phyloP scores from a whole-genome alignment of 2,113 vertebrate species.

The Amphiprion ocellaris region DNA sequence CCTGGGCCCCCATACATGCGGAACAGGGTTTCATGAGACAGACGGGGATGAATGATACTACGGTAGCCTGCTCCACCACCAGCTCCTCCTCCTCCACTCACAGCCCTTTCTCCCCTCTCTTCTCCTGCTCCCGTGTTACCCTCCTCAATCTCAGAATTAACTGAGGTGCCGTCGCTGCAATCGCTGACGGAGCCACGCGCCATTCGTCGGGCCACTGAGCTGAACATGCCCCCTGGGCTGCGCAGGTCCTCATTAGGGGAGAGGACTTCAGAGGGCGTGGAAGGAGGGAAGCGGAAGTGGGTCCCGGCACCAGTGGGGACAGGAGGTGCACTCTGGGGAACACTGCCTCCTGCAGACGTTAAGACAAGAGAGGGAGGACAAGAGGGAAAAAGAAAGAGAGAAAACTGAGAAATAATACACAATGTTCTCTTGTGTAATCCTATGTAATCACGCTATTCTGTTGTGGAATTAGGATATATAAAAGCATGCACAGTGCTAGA shows the following conservation, averaged over 20 bases:
- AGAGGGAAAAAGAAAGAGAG: slow-evolving; percentile 1
- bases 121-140: slow-evolving; percentile 83
- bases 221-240: slow-evolving; percentile 87
- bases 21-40: slow-evolving; percentile 89
- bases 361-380: not conserved
- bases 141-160: slow-evolving; percentile 91
- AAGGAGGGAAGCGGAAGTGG: slow-evolving; percentile 93
- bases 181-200: slow-evolving; percentile 91
- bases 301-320: slow-evolving; percentile 87
- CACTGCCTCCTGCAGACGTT: slow-evolving; percentile 83
- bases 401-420: slow-evolving; percentile 57
- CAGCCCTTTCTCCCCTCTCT: slow-evolving; percentile 72
- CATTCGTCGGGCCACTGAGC: slow-evolving; percentile 87
- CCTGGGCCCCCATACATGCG: slow-evolving; percentile 87
- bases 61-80: slow-evolving; percentile 82
- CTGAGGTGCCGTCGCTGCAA: slow-evolving; percentile 92
- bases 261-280: slow-evolving; percentile 90
- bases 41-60: slow-evolving; percentile 86
- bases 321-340: slow-evolving; percentile 93
- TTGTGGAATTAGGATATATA: slow-evolving; percentile 53
- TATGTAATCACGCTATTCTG: slow-evolving; percentile 48
- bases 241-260: slow-evolving; percentile 92
- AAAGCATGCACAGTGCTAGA: slow-evolving; percentile 17
- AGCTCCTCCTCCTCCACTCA: slow-evolving; percentile 68
- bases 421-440: slow-evolving; percentile 52